Base-by-base conservation (phyloP, 2,113 vertebrate species). In the Bubo blakistoni region DNA sequence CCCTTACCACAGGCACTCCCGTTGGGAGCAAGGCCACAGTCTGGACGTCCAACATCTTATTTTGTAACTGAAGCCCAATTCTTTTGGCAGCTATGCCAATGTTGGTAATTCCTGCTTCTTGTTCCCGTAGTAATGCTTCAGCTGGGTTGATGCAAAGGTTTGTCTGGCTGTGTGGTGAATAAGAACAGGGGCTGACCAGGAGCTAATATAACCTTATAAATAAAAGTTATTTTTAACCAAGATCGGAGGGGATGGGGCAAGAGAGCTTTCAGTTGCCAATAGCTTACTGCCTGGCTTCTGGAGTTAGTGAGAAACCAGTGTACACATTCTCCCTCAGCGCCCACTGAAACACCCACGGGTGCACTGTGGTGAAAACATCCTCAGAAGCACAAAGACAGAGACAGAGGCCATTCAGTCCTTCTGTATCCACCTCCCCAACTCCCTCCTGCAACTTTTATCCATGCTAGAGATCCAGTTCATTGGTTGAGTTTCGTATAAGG, bases 11-110 rank as follows among this genome's bases (percentile, higher is more conserved):
- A 70, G 54, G 32, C 20, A 24, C 7, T 46, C 63, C 38, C 44
- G 30, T 30, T 46, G 34, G 32, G 47, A 91, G 13, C 9, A 79
- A 70, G 36, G 57, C 16, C 9, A 5, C 4, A 2, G 21, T 13
- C 14, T 7, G 19, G 54, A 30, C 4, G 3, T n/a, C 36, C 25
- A 24, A 3, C 1, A 1, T 34, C 3, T 13, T 49, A 2, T 47
- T 66, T 71, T 71, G 38, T 47, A 55, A 25, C 22, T 24, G 24
- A 78, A 81, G 38, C 9, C 69, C 55, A 70, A 16, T 63, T 70
- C 54, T 84, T 70, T 66, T 16, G 42, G 46, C 55, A 78, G 16
- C 27, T 36, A 12, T 44, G 42, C 13, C 66, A 57, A 1, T 7
- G 19, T 49, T 38, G 27, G 27, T 30, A 61, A 51, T 62, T 47